phyloP scores from a whole-genome alignment of 1,140 invertebrate genomes.

The Drosophila nigromelanica region DNA sequence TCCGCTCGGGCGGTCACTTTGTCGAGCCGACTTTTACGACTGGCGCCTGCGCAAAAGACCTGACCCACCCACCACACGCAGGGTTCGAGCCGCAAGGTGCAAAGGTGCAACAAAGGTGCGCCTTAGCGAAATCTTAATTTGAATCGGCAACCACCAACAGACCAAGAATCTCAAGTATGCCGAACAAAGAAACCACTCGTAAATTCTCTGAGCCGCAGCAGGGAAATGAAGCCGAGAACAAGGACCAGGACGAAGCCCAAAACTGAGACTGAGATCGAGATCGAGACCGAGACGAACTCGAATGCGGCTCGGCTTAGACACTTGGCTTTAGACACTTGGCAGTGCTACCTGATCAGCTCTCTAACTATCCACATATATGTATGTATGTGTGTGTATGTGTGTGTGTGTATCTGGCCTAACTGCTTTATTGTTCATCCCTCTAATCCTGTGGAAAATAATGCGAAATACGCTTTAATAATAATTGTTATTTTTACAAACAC shows the following conservation, averaged over 20 bases:
- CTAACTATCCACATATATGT: conserved; percentile 1
- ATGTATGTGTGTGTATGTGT: not conserved
- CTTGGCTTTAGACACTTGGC: conserved; percentile 73
- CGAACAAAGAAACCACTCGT: conserved; percentile 58
- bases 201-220: conserved; percentile 56
- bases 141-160: conserved; percentile 50
- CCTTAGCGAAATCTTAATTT: conserved; percentile 68
- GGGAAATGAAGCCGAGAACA: conserved; percentile 13
- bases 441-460: conserved; percentile 82
- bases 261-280: conserved; percentile 4
- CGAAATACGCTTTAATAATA: conserved; percentile 82
- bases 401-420: conserved; percentile 21
- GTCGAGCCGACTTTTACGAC: conserved; percentile 68
- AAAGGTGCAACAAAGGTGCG: conserved; percentile 49
- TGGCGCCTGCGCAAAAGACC: conserved; percentile 77
- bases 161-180: conserved; percentile 50
- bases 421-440: conserved; percentile 68
- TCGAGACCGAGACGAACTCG: conserved; percentile 39
- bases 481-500: conserved; percentile 81
- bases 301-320: conserved; percentile 65
- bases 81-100: conserved; percentile 25
- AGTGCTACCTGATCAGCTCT: conserved; percentile 26
- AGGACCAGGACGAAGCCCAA: conserved; percentile 3
- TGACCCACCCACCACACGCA: conserved; percentile 66
- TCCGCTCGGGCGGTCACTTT: conserved; percentile 3